phyloP scores from a whole-genome alignment of 1,140 invertebrate genomes.

The Cotesia typhae region DNA sequence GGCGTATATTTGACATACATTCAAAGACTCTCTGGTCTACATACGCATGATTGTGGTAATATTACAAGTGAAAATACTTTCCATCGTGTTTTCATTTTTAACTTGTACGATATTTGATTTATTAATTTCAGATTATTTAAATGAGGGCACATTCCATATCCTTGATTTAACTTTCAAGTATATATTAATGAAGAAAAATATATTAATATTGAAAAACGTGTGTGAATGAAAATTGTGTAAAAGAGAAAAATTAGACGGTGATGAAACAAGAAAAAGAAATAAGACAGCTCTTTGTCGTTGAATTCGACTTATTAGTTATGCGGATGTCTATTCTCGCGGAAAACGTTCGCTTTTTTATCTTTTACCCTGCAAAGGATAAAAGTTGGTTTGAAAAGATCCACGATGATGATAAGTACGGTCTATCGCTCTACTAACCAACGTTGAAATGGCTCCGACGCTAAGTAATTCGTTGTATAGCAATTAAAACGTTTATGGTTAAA shows the following conservation, averaged over 20 bases:
- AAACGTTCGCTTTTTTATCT: slow-evolving; percentile 31
- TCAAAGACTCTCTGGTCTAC: not conserved
- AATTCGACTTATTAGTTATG: slow-evolving; percentile 29
- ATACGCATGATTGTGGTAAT: not conserved
- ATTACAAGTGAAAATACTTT: slow-evolving; percentile 22
- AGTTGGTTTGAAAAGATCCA: slow-evolving; percentile 35
- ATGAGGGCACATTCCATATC: not conserved
- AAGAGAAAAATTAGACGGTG: slow-evolving; percentile 23
- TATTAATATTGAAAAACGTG: not conserved
- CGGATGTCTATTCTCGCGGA: slow-evolving; percentile 33
- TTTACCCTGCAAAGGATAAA: slow-evolving; percentile 35
- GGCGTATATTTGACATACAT: slow-evolving; percentile 8
- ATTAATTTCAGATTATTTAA: not conserved
- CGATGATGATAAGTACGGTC: slow-evolving; percentile 47
- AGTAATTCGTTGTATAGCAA: slow-evolving; percentile 43
- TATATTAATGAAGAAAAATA: slow-evolving; percentile 10
- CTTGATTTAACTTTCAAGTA: slow-evolving; percentile 14
- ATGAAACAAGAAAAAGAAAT: slow-evolving; percentile 19
- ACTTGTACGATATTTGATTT: not conserved
- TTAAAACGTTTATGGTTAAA: slow-evolving; percentile 35
- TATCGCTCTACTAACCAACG: slow-evolving; percentile 54
- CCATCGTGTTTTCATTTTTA: slow-evolving; percentile 13
- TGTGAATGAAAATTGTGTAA: slow-evolving; percentile 18
- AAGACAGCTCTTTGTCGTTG: slow-evolving; percentile 25
- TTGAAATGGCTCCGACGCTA: slow-evolving; percentile 49